A percentile compares a stretch with the other conserved stretches of the same genome.
phyloP scores from a whole-genome alignment of 2,797 vertebrate genomes.

The Chloroceryle inda region DNA sequence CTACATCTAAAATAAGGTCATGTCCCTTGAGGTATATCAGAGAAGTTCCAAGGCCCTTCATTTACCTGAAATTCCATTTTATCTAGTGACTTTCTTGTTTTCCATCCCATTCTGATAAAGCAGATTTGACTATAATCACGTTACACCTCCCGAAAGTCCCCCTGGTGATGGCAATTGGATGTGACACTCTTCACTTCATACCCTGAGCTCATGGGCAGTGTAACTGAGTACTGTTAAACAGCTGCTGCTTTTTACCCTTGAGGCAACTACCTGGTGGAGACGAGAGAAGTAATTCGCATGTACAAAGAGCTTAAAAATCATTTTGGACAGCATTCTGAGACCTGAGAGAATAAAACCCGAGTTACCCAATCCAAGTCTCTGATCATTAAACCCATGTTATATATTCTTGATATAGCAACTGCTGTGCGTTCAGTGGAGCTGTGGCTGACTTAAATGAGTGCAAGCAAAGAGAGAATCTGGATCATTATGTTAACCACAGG shows the following conservation, averaged over 20 bases:
- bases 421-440: neutral
- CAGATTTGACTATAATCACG: neutral
- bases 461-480: neutral
- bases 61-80: neutral
- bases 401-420: neutral
- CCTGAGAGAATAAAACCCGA: neutral
- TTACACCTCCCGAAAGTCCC: neutral
- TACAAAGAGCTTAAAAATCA: neutral
- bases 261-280: neutral
- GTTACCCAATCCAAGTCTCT: neutral
- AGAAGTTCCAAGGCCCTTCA: neutral
- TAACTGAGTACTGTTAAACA: neutral
- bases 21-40: neutral
- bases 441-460: neutral
- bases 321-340: neutral
- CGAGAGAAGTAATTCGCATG: neutral
- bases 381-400: neutral
- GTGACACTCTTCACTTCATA: neutral
- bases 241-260: neutral
- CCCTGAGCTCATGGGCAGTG: neutral
- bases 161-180: neutral
- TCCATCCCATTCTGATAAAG: neutral
- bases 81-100: neutral
- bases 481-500: conserved; percentile 9
- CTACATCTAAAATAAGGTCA: neutral